Percentiles rank a stretch among this genome's conserved stretches.
Evolutionary conservation across 92 coral and sea anemone species (phyloP).

Genomic region (Muricea muricata): DNA sequence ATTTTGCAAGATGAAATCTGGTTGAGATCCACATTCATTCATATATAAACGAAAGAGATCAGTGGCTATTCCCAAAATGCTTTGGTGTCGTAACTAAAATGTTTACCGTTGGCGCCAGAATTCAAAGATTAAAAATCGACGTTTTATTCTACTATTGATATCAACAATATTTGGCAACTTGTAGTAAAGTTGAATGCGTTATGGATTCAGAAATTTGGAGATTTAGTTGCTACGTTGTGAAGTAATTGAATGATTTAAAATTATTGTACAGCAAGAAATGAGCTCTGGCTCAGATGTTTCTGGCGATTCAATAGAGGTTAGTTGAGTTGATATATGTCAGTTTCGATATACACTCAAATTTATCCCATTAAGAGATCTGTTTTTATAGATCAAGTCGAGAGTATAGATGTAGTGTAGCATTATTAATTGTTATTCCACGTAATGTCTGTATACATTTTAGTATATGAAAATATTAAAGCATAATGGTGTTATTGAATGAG

Average conservation of each 20-base stretch:
- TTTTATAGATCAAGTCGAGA: too few relatives aligned
- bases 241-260: neutral
- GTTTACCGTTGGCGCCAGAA: slow-evolving; percentile 38
- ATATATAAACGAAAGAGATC: neutral
- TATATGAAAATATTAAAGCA: too few relatives aligned
- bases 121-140: slow-evolving; percentile 2
- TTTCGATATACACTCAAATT: neutral
- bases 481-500: too few relatives aligned
- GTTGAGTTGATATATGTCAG: slow-evolving; percentile 49
- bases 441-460: too few relatives aligned
- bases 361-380: too few relatives aligned
- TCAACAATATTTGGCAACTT: neutral
- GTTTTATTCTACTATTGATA: neutral
- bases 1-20: too few relatives aligned
- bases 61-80: slow-evolving; percentile 28
- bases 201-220: slow-evolving; percentile 14
- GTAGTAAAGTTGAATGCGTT: neutral
- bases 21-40: too few relatives aligned
- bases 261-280: slow-evolving; percentile 5
- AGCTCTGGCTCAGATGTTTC: slow-evolving; percentile 37
- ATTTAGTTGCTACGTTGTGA: neutral
- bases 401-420: too few relatives aligned
- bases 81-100: neutral
- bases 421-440: too few relatives aligned
- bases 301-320: slow-evolving; percentile 96